Conservation (phyloP, 2,113 vertebrate genomes). For the Synodontis membranacea region DNA sequence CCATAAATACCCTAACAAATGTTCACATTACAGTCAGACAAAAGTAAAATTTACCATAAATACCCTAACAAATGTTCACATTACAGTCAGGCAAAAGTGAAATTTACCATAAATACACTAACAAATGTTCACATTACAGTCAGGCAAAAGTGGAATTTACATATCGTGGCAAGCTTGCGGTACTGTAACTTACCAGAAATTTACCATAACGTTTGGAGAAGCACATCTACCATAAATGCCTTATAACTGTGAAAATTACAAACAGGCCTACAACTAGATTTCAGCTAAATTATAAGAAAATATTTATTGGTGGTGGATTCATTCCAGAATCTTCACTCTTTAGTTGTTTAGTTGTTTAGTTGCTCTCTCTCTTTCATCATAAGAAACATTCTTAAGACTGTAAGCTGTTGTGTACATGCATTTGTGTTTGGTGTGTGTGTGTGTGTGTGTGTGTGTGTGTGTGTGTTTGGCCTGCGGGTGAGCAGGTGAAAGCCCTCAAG, state of each 20-base stretch:
- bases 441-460: slow-evolving; percentile 59
- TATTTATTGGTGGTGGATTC: neutral
- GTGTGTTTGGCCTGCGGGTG: slow-evolving; percentile 70
- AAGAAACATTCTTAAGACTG: slow-evolving; percentile 85
- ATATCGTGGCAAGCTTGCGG: too few species aligned
- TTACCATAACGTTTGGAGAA: too few species aligned
- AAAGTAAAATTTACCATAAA: too few species aligned
- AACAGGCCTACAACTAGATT: too few species aligned
- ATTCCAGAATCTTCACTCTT: neutral
- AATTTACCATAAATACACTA: too few species aligned
- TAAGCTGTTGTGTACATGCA: slow-evolving; percentile 83
- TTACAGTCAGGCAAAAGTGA: neutral
- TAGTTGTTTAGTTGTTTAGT: neutral
- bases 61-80: neutral
- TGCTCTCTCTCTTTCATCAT: slow-evolving; percentile 42
- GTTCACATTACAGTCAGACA: neutral
- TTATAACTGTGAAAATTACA: too few species aligned
- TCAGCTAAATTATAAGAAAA: neutral
- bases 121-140: too few species aligned
- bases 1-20: too few species aligned
- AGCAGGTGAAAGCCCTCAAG: slow-evolving; percentile 84
- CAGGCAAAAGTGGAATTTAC: too few species aligned
- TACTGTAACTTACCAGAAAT: too few species aligned
- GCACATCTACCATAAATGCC: too few species aligned
- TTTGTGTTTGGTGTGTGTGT: slow-evolving; percentile 57